Conservation (phyloP, 2,113 vertebrate genomes). For the Meriones unguiculatus region DNA sequence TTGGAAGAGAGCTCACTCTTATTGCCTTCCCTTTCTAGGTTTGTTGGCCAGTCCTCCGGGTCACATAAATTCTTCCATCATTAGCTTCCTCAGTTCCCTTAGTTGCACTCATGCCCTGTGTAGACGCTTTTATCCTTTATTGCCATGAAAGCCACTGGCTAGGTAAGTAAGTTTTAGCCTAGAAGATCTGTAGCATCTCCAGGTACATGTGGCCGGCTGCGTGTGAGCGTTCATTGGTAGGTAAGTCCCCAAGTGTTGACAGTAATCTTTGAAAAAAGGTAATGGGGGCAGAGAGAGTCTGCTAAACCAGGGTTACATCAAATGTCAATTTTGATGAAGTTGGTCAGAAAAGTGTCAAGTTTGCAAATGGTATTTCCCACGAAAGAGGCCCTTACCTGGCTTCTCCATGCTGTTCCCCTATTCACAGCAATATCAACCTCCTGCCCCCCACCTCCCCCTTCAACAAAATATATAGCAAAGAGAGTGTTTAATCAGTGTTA, state of each 20-base stretch:
- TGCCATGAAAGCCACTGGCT: conserved; percentile 51
- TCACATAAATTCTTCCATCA: neutral
- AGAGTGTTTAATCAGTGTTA: conserved; percentile 76
- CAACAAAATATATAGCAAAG: conserved; percentile 73
- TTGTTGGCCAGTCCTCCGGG: neutral
- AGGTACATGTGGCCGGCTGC: neutral
- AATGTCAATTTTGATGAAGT: conserved; percentile 42
- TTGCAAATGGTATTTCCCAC: neutral
- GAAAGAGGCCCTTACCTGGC: neutral
- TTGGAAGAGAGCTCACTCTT: neutral
- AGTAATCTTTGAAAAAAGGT: neutral
- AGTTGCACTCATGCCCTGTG: neutral
- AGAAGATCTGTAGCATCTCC: neutral
- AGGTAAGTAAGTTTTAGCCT: neutral
- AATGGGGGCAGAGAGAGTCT: neutral
- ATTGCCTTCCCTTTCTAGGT: neutral
- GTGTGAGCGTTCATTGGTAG: neutral
- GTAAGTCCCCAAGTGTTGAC: neutral
- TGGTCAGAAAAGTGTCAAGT: conserved; percentile 12
- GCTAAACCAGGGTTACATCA: neutral
- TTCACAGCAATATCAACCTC: neutral
- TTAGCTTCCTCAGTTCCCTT: conserved; percentile 24
- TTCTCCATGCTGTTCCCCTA: neutral
- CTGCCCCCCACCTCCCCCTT: conserved; percentile 21
- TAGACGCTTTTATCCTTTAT: neutral